Conservation (phyloP, 2,888 invertebrate genomes). For the Melieria crassipennis region DNA sequence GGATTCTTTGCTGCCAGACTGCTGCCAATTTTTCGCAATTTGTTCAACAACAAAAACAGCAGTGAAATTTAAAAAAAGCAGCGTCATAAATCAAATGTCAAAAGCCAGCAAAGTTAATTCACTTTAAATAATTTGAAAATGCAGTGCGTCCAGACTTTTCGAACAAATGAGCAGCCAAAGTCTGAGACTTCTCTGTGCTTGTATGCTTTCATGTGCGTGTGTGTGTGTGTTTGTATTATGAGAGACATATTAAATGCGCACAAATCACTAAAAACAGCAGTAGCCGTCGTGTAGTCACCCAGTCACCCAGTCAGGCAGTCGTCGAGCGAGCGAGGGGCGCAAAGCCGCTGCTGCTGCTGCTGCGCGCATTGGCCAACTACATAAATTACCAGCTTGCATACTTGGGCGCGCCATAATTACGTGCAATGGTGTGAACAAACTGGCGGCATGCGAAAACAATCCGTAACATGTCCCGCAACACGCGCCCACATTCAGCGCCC, state of each 20-base stretch:
- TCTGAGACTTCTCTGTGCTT: neutral
- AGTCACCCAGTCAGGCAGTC: no score
- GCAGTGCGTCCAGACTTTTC: conserved; percentile 3
- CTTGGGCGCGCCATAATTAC: neutral
- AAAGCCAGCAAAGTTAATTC: conserved; percentile 25
- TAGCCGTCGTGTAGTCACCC: no score
- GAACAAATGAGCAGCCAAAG: no score
- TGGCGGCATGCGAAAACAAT: conserved; percentile 3
- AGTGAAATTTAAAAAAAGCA: neutral
- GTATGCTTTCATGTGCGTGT: neutral
- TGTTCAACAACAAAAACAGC: no score
- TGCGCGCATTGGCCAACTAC: no score
- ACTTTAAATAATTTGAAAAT: conserved; percentile 30
- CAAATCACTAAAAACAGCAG: no score
- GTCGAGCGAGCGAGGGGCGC: no score
- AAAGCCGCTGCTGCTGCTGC: no score
- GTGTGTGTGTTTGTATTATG: neutral
- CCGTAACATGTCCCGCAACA: neutral
- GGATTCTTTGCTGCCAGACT: no score
- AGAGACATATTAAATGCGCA: no score
- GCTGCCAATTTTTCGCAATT: no score
- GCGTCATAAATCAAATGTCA: conserved; percentile 20
- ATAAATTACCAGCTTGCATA: no score
- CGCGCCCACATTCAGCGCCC: neutral
- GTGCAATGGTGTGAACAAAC: conserved; percentile 1